Base-by-base conservation (phyloP, 2,888 invertebrate genomes). In the Antitype chi region DNA sequence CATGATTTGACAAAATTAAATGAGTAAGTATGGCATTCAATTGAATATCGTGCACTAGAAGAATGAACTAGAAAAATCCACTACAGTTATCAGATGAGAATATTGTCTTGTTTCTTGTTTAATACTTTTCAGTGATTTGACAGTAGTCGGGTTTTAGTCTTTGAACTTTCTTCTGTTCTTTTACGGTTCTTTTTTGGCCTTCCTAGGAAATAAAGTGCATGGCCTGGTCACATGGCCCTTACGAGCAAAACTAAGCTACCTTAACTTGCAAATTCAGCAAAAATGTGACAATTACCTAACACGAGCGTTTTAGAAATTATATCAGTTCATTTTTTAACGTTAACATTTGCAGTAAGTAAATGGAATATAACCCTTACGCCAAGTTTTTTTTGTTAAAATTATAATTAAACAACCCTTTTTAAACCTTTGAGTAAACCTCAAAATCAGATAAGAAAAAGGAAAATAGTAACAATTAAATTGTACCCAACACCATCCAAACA, bases 381-480 rank as follows among this genome's bases (percentile, higher is more conserved):
- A 20, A 25, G 25, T 11, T 20, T 20, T 23, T 32, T n/a, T 60
- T 52, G 5, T 6, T 43, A 38, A 53, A 53, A 43, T 63, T 60
- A 13, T 66, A 80, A 75, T 52, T 67, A 59, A 25, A 63, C 5
- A 53, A 57, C 52, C 5, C 15, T 60, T 3, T 43, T 15, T n/a
- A 43, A n/a, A 20, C 49, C 15, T 80, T 73, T 53, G 28, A 71
- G 53, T 64, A 60, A 60, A 78, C 20, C 57, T 66, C 15, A 47
- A 32, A 74, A 87, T 76, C 74, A 73, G 76, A 79, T 73, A 81
- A 76, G 59, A 60, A 71, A 76, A 72, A 38, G 15, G 3, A 75
- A 79, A 76, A 62, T 64, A 68, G 17, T 63, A 52, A 79, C 81
- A 71, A 83, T 79, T 81, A 78, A 84, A 85, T 74, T 80, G 72